phyloP scores from a whole-genome alignment of 1,140 invertebrate genomes.

The Caenorhabditis inopinata region DNA sequence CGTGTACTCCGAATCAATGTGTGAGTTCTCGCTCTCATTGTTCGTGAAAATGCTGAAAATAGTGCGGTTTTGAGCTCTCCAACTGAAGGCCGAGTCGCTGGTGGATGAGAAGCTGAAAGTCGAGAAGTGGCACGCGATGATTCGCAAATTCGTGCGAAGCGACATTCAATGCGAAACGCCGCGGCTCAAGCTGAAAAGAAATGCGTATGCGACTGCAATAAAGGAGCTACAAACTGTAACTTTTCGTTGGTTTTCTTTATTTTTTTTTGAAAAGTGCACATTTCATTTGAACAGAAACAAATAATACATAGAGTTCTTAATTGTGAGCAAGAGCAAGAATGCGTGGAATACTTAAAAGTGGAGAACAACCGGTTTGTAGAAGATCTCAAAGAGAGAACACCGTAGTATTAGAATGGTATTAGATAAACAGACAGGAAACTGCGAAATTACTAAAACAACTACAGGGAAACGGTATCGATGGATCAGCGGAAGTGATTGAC shows the following conservation, averaged over 20 bases:
- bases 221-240: neutral
- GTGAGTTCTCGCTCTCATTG: slow-evolving; percentile 33
- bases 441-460: neutral
- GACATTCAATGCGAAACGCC: slow-evolving; percentile 42
- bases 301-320: too few species aligned
- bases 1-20: slow-evolving; percentile 53
- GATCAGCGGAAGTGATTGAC: too few species aligned
- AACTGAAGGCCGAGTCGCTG: slow-evolving; percentile 60
- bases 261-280: too few species aligned
- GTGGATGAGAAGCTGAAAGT: slow-evolving; percentile 51
- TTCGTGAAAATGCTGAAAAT: neutral
- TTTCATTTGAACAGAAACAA: too few species aligned
- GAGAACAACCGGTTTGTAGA: neutral
- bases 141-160: slow-evolving; percentile 55
- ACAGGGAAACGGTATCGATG: too few species aligned
- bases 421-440: neutral
- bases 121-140: slow-evolving; percentile 57
- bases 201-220: slow-evolving; percentile 45
- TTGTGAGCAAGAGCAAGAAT: neutral
- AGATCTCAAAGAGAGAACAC: neutral
- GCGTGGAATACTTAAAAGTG: neutral
- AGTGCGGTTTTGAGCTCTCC: slow-evolving; percentile 51
- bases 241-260: too few species aligned
- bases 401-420: neutral
- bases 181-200: slow-evolving; percentile 52